These are phyloP conservation scores for Trichomycterus rosablanca DNA, from an alignment of 2,113 vertebrate genomes.

Conservation along the genomic window DNA sequence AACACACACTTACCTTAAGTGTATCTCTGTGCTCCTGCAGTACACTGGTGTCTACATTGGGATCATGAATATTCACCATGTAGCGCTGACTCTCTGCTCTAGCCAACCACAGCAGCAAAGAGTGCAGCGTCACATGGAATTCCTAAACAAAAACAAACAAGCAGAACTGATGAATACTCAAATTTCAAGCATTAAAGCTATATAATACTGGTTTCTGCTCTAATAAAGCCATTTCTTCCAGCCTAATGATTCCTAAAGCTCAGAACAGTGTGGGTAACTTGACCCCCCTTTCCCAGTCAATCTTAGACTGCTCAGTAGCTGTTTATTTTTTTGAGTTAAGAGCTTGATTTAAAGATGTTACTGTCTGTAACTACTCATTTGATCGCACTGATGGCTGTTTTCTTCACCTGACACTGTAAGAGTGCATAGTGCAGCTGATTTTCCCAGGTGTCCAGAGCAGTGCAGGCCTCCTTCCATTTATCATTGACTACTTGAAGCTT, in stretches of 20 bases:
- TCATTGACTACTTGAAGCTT: conserved; percentile 71
- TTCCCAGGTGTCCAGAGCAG: conserved; percentile 72
- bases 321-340: too few relatives aligned
- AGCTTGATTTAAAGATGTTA: too few relatives aligned
- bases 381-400: not conserved
- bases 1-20: conserved; percentile 68
- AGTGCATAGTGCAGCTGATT: conserved; percentile 67
- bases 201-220: too few relatives aligned
- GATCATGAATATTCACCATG: conserved; percentile 50
- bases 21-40: conserved; percentile 61
- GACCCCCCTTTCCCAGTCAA: too few relatives aligned
- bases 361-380: not conserved
- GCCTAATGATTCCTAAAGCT: too few relatives aligned
- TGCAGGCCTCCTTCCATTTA: conserved; percentile 73
- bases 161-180: not conserved
- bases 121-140: conserved; percentile 80
- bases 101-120: conserved; percentile 78
- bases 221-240: too few relatives aligned
- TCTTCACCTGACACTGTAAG: conserved; percentile 79
- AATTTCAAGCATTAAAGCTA: not conserved
- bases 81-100: conserved; percentile 67
- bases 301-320: too few relatives aligned
- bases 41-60: conserved; percentile 41
- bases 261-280: too few relatives aligned
- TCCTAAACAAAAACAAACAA: conserved; percentile 77